Evolutionary conservation across 2,888 invertebrate genomes (phyloP), one percentile per base, ranked within the genome.

Genomic region (Sinelater perroti): DNA sequence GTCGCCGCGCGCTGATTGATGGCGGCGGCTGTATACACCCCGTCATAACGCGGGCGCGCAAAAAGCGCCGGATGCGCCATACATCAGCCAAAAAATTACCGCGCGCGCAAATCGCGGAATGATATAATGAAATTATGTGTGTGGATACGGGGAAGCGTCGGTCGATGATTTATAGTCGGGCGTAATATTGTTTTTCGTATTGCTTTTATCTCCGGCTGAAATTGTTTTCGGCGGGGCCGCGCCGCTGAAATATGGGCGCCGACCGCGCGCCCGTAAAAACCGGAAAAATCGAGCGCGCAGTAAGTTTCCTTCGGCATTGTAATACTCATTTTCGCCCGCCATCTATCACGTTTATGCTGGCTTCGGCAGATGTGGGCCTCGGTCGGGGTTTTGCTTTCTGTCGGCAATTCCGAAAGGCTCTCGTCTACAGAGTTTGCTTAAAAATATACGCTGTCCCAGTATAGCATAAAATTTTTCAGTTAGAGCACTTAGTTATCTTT

Each of bases 71-170:
- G 54, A 45, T 45, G 26, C 35, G 35, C n/a, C n/a, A 56, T 56
- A 49, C 40, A 56, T 50, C 50, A 51, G 50, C 35, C 20, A 28
- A 56, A 50, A 56, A 56, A 50, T 31, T 49, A 54, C 42, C 49
- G 40, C 33, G 28, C 33, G 35, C 55, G 55, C 56, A 56, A 56
- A 56, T 56, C 44, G 50, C 50, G 45, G 45, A 56, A 56, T 51
- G 56, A 56, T 56, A 44, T 50, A 50, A 50, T 50, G 50, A 56
- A 56, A 56, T 56, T 55, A 55, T 55, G 49, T 55, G 55, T 38
- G 31, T 55, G 47, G 35, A 46, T 44, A 56, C 45, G 45, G 44
- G 36, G 33, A 56, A 56, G 51, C 30, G 56, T 56, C 56, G 50
- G 50, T 44, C 16, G 13, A 50, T 56, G 56, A 56, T 56, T 56